Base-by-base conservation (phyloP, 2,797 vertebrate species). In the Sarcoramphus papa region DNA sequence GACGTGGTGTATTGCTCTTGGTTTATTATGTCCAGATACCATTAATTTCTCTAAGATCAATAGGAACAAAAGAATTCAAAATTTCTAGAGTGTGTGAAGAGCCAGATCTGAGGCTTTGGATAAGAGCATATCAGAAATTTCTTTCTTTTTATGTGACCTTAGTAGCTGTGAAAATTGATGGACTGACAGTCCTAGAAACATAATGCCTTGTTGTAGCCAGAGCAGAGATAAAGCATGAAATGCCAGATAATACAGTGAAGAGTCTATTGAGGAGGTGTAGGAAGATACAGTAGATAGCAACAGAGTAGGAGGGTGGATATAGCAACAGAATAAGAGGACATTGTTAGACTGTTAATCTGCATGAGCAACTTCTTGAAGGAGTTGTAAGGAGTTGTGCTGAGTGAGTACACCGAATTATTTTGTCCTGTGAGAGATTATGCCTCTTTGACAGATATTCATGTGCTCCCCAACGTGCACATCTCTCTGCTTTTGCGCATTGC, bases 151-250 rank as follows among this genome's bases (percentile, higher is more conserved):
- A 35, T 67, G 23, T 78, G 57, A 80, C 76, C 31, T 77, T 35
- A 80, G 70, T 20, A 89, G 59, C 48, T 88, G 54, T 60, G 63
- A 82, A 81, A 88, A 82, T 12, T 88, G 88, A 54, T 68, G 43
- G 60, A 75, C 40, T 80, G 72, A 33, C 62, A 65, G 59, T 64
- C 60, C 50, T 80, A 47, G 89, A 90, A 91, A 64, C 28, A 64
- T 53, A 76, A 94, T 81, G 51, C 41, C 73, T 91, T 81, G 31
- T 62, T 50, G 53, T 50, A 90, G 19, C n/a, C 47, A 73, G 33
- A 74, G 73, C 25, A 60, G 47, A 88, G 76, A 82, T 53, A 86
- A 91, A 76, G 31, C 1, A 0, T 40, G 56, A 95, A 94, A 73
- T 51, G 43, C 35, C 77, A 88, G 90, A 91, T 92, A 94, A 74